phyloP scores from a whole-genome alignment of 2,797 vertebrate genomes.

The Catamblyrhynchus diadema region DNA sequence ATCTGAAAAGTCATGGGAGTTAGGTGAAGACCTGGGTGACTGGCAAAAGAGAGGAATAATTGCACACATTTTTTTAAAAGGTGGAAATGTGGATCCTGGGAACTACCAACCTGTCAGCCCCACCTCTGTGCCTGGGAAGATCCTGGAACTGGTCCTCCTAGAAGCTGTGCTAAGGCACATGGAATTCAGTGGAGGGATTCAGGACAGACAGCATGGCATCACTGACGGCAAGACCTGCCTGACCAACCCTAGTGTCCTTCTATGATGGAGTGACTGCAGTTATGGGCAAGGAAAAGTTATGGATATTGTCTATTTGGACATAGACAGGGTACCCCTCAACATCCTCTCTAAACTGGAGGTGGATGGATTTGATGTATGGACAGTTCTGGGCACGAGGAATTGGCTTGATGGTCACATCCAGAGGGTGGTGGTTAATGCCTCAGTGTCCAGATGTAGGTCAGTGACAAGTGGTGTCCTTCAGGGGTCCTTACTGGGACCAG shows the following conservation, averaged over 20 bases:
- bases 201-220: too few species aligned
- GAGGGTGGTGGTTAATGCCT: neutral
- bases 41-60: neutral
- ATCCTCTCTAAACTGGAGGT: neutral
- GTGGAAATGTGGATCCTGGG: neutral
- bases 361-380: neutral
- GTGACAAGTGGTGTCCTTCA: neutral
- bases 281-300: neutral
- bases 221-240: neutral
- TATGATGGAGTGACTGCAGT: neutral
- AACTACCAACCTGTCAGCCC: neutral
- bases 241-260: neutral
- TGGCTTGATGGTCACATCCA: neutral
- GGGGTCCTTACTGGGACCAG: neutral
- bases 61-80: neutral
- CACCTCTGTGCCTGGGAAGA: neutral
- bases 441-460: neutral
- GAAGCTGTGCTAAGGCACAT: neutral
- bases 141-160: neutral
- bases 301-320: neutral
- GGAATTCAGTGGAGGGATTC: neutral
- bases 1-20: neutral
- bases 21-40: neutral
- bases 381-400: fast-evolving
- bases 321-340: neutral